Conservation (phyloP, 2,797 vertebrate species). For the Semaprochilodus insignis region DNA sequence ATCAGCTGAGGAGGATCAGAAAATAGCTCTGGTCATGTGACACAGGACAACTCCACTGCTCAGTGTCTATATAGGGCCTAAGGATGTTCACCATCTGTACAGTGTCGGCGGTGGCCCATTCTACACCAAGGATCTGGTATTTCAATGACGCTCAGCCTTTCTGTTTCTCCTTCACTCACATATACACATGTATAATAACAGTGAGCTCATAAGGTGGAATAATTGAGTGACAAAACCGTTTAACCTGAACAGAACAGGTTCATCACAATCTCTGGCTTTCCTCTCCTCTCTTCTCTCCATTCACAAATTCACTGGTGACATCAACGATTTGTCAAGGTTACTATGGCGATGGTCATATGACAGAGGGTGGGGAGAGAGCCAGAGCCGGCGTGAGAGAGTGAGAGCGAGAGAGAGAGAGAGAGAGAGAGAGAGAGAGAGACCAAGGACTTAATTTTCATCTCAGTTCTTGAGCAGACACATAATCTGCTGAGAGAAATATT, state of each 20-base stretch:
- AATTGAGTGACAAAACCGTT: neutral
- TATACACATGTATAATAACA: too few species aligned
- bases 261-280: conserved; percentile 9
- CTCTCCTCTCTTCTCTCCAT: conserved; percentile 54
- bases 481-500: neutral
- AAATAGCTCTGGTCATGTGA: conserved; percentile 31
- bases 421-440: neutral
- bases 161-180: too few species aligned
- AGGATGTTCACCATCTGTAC: neutral
- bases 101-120: too few species aligned
- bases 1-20: conserved; percentile 33
- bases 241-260: conserved; percentile 33
- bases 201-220: neutral
- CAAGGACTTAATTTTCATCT: conserved; percentile 9
- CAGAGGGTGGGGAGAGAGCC: conserved; percentile 27
- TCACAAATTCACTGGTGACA: conserved; percentile 68
- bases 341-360: conserved; percentile 65
- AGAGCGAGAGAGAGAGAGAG: neutral
- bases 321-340: conserved; percentile 67
- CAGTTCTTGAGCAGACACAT: neutral
- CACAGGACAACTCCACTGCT: conserved; percentile 1
- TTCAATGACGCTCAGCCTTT: too few species aligned
- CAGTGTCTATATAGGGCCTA: conserved; percentile 14
- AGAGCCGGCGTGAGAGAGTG: conserved; percentile 3
- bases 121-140: too few species aligned